phyloP scores from a whole-genome alignment of 2,113 vertebrate genomes.

The rabbit (Oryctolagus cuniculus) region mOryCun1.1 NC_091440.1:5192001-5192500 shows the following conservation, averaged over 20 bases:
- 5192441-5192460: not conserved
- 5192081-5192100: not conserved
- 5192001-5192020: constrained; percentile 41
- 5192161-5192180: not conserved
- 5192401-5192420: not conserved
- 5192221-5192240: not conserved
- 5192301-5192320: not conserved
- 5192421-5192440: rapidly evolving
- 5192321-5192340: constrained; percentile 21
- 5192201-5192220: not conserved
- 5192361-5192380: not conserved
- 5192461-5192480: not conserved
- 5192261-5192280: not conserved
- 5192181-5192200: not conserved
- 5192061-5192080: not conserved
- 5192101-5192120: constrained; percentile 21
- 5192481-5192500: not conserved
- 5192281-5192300: not conserved
- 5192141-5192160: not conserved
- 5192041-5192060: not conserved
- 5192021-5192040: not conserved
- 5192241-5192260: not conserved
- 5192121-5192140: not conserved
- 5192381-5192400: not conserved
- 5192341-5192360: not conserved